phyloP scores from a whole-genome alignment of 1,140 invertebrate species.

The Dendrolimus punctatus region DNA sequence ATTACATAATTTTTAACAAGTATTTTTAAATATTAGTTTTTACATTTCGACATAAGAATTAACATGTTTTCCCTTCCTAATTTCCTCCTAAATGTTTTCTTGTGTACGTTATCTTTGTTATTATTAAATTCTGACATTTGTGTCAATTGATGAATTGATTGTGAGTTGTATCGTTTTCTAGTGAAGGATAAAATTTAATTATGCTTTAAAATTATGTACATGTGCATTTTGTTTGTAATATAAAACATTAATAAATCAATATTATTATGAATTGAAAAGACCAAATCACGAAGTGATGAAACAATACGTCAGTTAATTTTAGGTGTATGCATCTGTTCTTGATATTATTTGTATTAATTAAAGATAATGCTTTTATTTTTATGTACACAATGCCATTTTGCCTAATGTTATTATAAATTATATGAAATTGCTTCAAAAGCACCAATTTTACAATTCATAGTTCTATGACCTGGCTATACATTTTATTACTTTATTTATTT shows the following conservation, averaged over 20 bases:
- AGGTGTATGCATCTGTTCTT: slow-evolving; percentile 57
- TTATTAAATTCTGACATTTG: slow-evolving; percentile 11
- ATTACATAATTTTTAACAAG: slow-evolving; percentile 23
- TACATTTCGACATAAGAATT: slow-evolving; percentile 43
- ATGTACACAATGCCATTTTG: slow-evolving; percentile 70
- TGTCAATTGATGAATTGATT: slow-evolving; percentile 15
- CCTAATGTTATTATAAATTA: slow-evolving; percentile 71
- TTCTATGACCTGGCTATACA: slow-evolving; percentile 69
- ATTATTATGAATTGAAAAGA: slow-evolving; percentile 30
- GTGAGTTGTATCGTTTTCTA: slow-evolving; percentile 13
- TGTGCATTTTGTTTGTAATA: slow-evolving; percentile 54
- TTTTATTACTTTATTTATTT: slow-evolving; percentile 68
- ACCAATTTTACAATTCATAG: slow-evolving; percentile 70
- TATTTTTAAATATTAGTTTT: slow-evolving; percentile 57
- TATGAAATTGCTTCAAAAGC: slow-evolving; percentile 70
- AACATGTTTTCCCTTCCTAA: slow-evolving; percentile 31
- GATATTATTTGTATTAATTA: slow-evolving; percentile 66
- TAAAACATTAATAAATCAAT: slow-evolving; percentile 29
- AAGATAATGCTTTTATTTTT: slow-evolving; percentile 67
- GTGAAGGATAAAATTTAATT: slow-evolving; percentile 11
- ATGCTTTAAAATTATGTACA: slow-evolving; percentile 41
- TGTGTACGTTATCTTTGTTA: slow-evolving; percentile 28
- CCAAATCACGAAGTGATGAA: slow-evolving; percentile 66
- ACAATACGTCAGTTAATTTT: slow-evolving; percentile 38
- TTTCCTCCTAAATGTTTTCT: slow-evolving; percentile 28